Conservation (phyloP, 2,113 vertebrate species). For the Gopherus flavomarginatus region DNA sequence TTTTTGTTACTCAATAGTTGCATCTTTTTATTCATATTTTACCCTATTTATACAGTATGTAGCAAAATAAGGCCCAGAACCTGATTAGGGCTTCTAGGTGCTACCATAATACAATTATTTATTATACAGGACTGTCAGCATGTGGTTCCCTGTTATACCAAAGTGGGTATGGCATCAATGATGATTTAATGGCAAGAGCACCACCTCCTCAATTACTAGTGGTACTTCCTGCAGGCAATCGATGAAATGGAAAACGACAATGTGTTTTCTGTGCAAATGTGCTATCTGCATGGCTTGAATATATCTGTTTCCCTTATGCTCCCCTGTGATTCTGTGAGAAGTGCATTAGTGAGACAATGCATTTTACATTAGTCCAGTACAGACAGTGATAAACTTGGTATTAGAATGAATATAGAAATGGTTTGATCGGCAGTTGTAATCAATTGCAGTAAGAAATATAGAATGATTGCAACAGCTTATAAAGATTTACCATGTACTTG, state of each 20-base stretch:
- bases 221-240: background rate
- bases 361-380: rapidly evolving
- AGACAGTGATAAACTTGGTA: rapidly evolving
- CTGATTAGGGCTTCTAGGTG: background rate
- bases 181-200: background rate
- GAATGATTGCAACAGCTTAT: background rate
- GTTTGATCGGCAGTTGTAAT: background rate
- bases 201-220: conserved; percentile 22
- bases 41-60: background rate
- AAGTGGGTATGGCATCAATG: background rate
- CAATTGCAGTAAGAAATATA: background rate
- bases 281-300: background rate
- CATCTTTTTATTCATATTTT: background rate
- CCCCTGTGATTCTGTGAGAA: background rate
- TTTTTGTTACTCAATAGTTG: background rate
- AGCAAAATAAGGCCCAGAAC: background rate
- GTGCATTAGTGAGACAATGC: background rate
- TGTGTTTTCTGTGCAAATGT: background rate
- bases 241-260: background rate
- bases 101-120: background rate
- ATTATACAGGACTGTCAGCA: background rate
- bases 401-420: background rate
- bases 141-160: background rate
- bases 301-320: background rate
- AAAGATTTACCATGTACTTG: background rate